Percentiles rank a stretch among this genome's conserved stretches.
Evolutionary conservation across 1,140 invertebrate genomes (phyloP).

Genomic region (Drosophila ambigua): DNA sequence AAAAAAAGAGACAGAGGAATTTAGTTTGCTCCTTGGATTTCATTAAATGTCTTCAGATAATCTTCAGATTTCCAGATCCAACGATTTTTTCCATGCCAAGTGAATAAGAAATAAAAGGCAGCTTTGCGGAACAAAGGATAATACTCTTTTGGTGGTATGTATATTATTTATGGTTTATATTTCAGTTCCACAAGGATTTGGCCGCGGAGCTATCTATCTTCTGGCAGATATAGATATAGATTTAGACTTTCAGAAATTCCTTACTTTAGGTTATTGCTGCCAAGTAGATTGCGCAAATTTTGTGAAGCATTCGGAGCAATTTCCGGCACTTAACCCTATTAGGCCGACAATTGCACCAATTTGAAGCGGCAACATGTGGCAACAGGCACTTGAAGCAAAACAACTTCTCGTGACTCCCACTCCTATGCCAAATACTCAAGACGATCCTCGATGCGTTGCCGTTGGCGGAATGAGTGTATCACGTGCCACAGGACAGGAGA

Average conservation of each 20-base stretch:
- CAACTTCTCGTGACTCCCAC: conserved; percentile 8
- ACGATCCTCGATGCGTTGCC: conserved; percentile 23
- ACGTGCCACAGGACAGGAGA: conserved; percentile 21
- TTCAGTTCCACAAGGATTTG: no score
- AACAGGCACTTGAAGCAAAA: conserved; percentile 38
- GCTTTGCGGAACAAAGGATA: no score
- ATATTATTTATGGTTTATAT: no score
- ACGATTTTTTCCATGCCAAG: neutral
- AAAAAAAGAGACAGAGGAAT: no score
- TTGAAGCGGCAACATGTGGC: conserved; percentile 51
- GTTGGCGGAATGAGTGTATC: conserved; percentile 25
- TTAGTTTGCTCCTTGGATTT: no score
- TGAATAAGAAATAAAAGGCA: neutral
- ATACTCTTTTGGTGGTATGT: no score
- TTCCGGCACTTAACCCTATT: conserved; percentile 75
- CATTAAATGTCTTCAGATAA: no score
- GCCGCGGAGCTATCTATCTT: no score
- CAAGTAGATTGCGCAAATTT: conserved; percentile 1
- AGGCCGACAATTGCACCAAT: conserved; percentile 43
- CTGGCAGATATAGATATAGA: neutral
- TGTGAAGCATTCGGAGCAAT: conserved; percentile 8
- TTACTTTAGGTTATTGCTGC: neutral
- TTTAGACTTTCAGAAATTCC: neutral
- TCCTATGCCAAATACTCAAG: no score
- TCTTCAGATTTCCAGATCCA: no score